These are phyloP conservation scores for Anthopleura xanthogrammica DNA, from an alignment of 92 coral and sea anemone genomes.

Conservation along the genomic window DNA sequence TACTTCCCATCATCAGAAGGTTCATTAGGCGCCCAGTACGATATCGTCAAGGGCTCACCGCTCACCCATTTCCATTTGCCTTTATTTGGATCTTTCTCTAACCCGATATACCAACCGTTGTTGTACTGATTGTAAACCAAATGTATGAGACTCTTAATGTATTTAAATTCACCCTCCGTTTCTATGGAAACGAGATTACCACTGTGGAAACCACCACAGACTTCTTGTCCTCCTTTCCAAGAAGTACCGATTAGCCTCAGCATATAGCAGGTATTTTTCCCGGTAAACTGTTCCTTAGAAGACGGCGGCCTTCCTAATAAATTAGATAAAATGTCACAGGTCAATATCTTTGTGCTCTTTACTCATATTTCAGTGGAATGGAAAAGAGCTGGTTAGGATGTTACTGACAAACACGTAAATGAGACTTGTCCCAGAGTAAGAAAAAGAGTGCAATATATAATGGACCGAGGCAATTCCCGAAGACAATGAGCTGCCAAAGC, in stretches of 20 bases:
- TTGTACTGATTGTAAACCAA: slow-evolving; percentile 3
- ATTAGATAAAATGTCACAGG: neutral
- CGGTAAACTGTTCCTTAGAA: neutral
- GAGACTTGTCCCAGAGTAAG: no score
- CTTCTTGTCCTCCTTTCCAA: slow-evolving; percentile 24
- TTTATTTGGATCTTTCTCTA: neutral
- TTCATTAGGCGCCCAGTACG: slow-evolving; percentile 3
- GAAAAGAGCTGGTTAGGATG: no score
- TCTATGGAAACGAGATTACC: slow-evolving; percentile 40
- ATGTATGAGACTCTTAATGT: slow-evolving; percentile 12
- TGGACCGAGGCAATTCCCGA: no score
- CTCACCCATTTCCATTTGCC: slow-evolving; percentile 4
- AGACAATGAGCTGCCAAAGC: no score
- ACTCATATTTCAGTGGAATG: neutral
- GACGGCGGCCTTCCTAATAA: neutral
- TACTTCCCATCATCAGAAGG: neutral
- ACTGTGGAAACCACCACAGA: slow-evolving; percentile 4
- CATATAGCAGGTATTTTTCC: slow-evolving; percentile 17
- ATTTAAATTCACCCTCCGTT: slow-evolving; percentile 22
- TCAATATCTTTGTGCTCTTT: neutral
- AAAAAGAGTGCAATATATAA: no score
- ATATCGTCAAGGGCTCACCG: neutral
- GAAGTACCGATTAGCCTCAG: slow-evolving; percentile 11
- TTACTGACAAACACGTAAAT: no score
- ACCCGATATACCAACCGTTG: neutral